A percentile compares a stretch with the other conserved stretches of the same genome.
These are phyloP conservation scores for Geococcyx californianus DNA, from an alignment of 2,113 vertebrate genomes.

Conservation along the genomic window DNA sequence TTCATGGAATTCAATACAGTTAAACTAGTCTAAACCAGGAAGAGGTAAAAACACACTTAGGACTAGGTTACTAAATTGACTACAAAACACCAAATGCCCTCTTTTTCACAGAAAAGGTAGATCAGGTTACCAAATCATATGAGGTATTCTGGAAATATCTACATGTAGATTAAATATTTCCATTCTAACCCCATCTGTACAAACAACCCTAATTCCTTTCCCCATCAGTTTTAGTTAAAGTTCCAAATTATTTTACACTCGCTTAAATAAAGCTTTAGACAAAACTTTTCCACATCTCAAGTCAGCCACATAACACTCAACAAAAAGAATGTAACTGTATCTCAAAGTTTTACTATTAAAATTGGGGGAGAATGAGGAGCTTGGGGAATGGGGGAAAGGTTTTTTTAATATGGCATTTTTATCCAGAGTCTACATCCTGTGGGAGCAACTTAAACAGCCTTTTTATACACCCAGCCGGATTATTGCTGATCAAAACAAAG, in stretches of 20 bases:
- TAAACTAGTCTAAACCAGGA: not conserved
- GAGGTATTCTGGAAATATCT: not conserved
- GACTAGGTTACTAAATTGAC: constrained; percentile 8
- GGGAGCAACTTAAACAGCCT: not conserved
- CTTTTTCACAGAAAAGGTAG: not conserved
- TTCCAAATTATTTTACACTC: constrained; percentile 28
- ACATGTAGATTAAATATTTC: constrained; percentile 48
- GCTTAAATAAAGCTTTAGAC: constrained; percentile 29
- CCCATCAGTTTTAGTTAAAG: constrained; percentile 30
- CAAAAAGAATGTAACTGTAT: constrained; percentile 9
- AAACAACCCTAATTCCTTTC: constrained; percentile 44
- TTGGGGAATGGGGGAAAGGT: not conserved
- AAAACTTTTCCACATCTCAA: constrained; percentile 51
- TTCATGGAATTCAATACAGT: not conserved
- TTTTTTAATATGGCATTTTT: not conserved
- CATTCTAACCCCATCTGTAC: constrained; percentile 58
- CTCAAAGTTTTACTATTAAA: constrained; percentile 3
- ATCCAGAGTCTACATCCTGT: not conserved
- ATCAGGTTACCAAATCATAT: constrained; percentile 28
- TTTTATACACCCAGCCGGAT: not conserved
- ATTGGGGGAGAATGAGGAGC: not conserved
- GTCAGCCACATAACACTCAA: not conserved
- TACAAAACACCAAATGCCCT: not conserved
- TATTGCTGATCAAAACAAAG: not conserved
- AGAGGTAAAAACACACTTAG: constrained; percentile 7